Evolutionary conservation across 2,113 vertebrate species (phyloP), one percentile per base, ranked within the genome.

Genomic region (Pyxicephalus adspersus): DNA sequence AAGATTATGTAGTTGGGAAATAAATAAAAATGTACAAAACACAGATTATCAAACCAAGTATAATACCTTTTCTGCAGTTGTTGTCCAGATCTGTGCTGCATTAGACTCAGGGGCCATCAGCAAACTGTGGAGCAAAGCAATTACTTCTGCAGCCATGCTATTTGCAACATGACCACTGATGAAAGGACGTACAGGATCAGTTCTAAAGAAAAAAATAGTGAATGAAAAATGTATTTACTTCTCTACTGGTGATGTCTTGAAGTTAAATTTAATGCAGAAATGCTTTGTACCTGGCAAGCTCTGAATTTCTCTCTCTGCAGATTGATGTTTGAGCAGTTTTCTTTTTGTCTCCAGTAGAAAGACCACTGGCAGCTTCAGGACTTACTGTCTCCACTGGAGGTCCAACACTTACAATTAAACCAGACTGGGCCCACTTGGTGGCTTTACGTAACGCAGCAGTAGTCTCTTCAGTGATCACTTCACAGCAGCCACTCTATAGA

Each of bases 81-180:
- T 97, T 51, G 98, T 99, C 98, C 98, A 99, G 88, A 99, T 99
- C 75, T 98, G 98, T 85, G 98, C 98, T 0, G 97, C 96, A 70
- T 95, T 99, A 58, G 96, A 98, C 84, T 99, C 98, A 0, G 98
- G 98, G 0, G 98, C 98, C 83, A 96, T 99, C 28, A 99, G 90
- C 74, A 99, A 90, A 87, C 97, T 97, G 52, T 99, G 98, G 0
- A 99, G 92, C 87, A 99, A 86, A 77, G 97, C 98, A 0, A 99
- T 99, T 78, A 99, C 97, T 87, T 99, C 98, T 1, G 98, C 96
- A 3, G 98, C 98, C 98, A 99, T 99, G 87, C 98, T 99, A 89
- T 99, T 99, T 3, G 98, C 98, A 34, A 99, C 98, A 0, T 99
- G 98, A 23, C 98, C 98, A 0, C 98, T 99, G 87, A 99, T 99